Conservation (phyloP, 2,888 invertebrate species). For the Drosophila recens region DNA sequence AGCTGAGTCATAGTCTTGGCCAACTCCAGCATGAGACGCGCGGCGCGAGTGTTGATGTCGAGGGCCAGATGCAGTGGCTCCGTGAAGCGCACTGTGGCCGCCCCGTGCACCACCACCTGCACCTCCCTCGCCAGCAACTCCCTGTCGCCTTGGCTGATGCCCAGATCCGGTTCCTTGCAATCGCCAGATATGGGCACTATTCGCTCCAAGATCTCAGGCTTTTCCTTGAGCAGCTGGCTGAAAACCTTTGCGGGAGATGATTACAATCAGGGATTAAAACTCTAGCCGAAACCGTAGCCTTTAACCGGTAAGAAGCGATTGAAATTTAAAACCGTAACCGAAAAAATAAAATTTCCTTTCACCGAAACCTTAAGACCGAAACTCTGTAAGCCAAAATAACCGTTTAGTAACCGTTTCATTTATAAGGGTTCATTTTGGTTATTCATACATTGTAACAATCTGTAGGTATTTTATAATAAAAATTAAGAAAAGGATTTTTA, state of each 20-base stretch:
- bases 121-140: slow-evolving; percentile 76
- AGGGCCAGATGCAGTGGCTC: slow-evolving; percentile 89
- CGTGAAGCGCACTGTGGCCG: slow-evolving; percentile 94
- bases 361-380: too few relatives aligned
- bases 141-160: slow-evolving; percentile 83
- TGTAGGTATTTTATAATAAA: too few relatives aligned
- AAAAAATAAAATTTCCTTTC: too few relatives aligned
- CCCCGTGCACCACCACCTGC: slow-evolving; percentile 92
- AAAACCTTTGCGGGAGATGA: slow-evolving; percentile 32
- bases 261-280: too few relatives aligned
- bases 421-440: too few relatives aligned
- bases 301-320: too few relatives aligned
- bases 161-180: slow-evolving; percentile 82
- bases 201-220: slow-evolving; percentile 76
- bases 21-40: slow-evolving; percentile 88
- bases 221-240: slow-evolving; percentile 45
- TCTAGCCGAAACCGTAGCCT: too few relatives aligned
- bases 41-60: slow-evolving; percentile 89
- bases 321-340: too few relatives aligned
- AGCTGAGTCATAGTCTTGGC: slow-evolving; percentile 87
- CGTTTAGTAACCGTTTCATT: too few relatives aligned
- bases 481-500: too few relatives aligned
- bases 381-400: too few relatives aligned
- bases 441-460: too few relatives aligned
- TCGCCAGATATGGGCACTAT: slow-evolving; percentile 84